These are phyloP conservation scores for Corythucha ciliata DNA, from an alignment of 2,888 invertebrate species.

Conservation along the genomic window DNA sequence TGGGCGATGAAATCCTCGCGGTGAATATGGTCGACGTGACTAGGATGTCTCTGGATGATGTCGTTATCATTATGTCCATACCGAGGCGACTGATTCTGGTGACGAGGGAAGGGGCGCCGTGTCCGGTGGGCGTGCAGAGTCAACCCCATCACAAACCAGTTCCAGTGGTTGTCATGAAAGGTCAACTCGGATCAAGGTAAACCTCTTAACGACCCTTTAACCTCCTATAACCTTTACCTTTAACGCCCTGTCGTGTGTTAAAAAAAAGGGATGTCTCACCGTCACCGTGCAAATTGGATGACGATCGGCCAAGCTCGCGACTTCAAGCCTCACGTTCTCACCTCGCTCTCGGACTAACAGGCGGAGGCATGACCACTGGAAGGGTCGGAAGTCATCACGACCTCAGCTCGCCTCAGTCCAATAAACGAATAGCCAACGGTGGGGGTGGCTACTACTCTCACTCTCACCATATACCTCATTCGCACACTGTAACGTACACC, in stretches of 20 bases:
- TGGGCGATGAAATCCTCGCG: constrained; percentile 96
- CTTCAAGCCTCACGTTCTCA: constrained; percentile 36
- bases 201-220: not conserved
- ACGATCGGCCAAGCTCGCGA: constrained; percentile 27
- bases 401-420: constrained; percentile 1
- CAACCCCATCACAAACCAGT: constrained; percentile 72
- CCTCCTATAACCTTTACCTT: not conserved
- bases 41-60: constrained; percentile 96
- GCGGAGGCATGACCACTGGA: constrained; percentile 7
- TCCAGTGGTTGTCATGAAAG: constrained; percentile 77
- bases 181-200: constrained; percentile 20
- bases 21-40: constrained; percentile 97
- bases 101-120: constrained; percentile 61
- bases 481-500: constrained; percentile 42
- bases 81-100: constrained; percentile 89
- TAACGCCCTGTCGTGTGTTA: constrained; percentile 9
- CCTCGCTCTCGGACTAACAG: constrained; percentile 33
- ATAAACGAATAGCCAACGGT: constrained; percentile 26
- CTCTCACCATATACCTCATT: constrained; percentile 40
- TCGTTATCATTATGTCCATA: constrained; percentile 98
- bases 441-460: constrained; percentile 26
- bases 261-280: constrained; percentile 25
- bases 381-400: constrained; percentile 9
- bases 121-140: constrained; percentile 41
- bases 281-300: constrained; percentile 22